These are phyloP conservation scores for Odontocolon sp. DNA, from an alignment of 2,888 invertebrate species.

Conservation along the genomic window DNA sequence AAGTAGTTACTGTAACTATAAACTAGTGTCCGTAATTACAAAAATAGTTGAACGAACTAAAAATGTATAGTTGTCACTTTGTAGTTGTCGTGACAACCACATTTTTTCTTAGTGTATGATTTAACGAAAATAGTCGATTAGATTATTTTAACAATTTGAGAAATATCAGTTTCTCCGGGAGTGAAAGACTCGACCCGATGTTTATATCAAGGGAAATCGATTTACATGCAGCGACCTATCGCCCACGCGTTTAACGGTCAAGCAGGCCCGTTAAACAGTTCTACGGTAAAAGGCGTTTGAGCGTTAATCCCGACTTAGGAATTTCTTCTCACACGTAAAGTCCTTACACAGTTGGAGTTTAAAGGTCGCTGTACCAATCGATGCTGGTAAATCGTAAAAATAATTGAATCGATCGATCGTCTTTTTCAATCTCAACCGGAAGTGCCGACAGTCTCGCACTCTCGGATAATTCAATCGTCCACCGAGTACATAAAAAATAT, in stretches of 20 bases:
- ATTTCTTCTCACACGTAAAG: constrained; percentile 42
- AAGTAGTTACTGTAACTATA: too few species aligned
- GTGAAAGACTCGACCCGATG: not conserved
- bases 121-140: too few species aligned
- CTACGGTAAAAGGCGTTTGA: not conserved
- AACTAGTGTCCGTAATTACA: too few species aligned
- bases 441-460: not conserved
- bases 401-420: constrained; percentile 12
- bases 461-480: constrained; percentile 30
- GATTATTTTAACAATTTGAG: too few species aligned
- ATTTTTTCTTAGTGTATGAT: too few species aligned
- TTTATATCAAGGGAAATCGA: constrained; percentile 30
- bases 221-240: constrained; percentile 33
- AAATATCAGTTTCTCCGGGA: too few species aligned
- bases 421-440: constrained; percentile 32
- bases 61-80: too few species aligned
- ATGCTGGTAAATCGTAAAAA: constrained; percentile 36
- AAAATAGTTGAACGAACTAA: too few species aligned
- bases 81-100: too few species aligned
- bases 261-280: constrained; percentile 24
- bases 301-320: constrained; percentile 44
- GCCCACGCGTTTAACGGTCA: constrained; percentile 42
- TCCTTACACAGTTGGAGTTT: constrained; percentile 19
- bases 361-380: constrained; percentile 45
- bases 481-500: constrained; percentile 23